These are phyloP conservation scores for Kradibia gibbosae DNA, from an alignment of 1,140 invertebrate genomes.

Conservation along the genomic window DNA sequence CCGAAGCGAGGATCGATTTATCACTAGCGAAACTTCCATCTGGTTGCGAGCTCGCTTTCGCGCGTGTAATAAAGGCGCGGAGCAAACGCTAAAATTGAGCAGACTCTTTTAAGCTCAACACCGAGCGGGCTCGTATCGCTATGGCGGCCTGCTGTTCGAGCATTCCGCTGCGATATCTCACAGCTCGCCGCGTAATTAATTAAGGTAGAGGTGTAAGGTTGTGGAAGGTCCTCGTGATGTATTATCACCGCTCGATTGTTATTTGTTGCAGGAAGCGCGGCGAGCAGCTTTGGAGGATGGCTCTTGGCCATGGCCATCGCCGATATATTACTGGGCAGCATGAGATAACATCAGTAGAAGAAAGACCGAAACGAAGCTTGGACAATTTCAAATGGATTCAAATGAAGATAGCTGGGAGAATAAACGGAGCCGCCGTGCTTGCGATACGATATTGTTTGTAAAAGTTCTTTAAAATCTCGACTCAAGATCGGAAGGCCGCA, in stretches of 20 bases:
- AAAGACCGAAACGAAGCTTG: not conserved
- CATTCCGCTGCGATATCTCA: too few species aligned
- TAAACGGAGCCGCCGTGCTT: not conserved
- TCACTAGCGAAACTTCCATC: too few species aligned
- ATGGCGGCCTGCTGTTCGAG: too few species aligned
- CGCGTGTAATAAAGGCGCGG: too few species aligned
- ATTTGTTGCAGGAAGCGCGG: constrained; percentile 60
- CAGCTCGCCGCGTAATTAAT: too few species aligned
- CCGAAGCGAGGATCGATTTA: too few species aligned
- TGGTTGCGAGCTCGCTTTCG: too few species aligned
- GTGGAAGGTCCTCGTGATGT: too few species aligned
- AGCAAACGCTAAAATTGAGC: too few species aligned
- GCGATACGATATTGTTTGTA: constrained; percentile 55
- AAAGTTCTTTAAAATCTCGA: constrained; percentile 63
- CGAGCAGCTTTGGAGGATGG: constrained; percentile 58
- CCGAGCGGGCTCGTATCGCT: too few species aligned
- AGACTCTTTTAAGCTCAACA: too few species aligned
- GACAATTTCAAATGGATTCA: constrained; percentile 35
- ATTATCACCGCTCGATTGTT: not conserved
- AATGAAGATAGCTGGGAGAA: constrained; percentile 14
- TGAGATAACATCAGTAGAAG: constrained; percentile 70
- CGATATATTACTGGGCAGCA: constrained; percentile 59
- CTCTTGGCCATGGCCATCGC: constrained; percentile 56
- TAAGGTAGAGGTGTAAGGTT: too few species aligned
- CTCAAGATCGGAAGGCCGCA: constrained; percentile 3